Base-by-base conservation (phyloP, 1,140 invertebrate species). In the Cydia pomonella region DNA sequence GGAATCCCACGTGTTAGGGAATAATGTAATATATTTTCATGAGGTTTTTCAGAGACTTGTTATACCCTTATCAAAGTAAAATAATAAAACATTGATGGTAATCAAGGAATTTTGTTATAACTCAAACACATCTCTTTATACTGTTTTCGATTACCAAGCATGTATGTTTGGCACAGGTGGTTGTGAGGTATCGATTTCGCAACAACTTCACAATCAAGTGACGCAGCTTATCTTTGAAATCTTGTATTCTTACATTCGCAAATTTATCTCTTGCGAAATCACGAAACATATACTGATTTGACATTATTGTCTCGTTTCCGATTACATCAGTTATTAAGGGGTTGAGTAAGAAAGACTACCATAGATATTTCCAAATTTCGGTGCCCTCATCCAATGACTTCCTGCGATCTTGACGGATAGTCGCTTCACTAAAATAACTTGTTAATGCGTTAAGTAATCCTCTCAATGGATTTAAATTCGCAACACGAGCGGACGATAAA, bases 381-480 rank as follows among this genome's bases (percentile, higher is more conserved):
- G 3, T 44, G 41, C 12, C 41, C 41, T 44, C 13, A 44, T 44
- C 41, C 12, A 44, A 41, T 41, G 41, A 44, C 41, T 38, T 9
- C 41, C 12, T 13, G 4, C 12, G 12, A 44, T 44, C 41, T 3
- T 44, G 2, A 44, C 13, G 33, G 33, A 38, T 38, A 9, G 41
- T 44, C 41, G 12, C 41, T 16, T 7, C 41, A 44, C 41, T 16
- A 16, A 44, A 44, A 44, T 44, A 44, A 44, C 41, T 44, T 4
- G 41, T 44, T 16, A 44, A 44, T 44, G 41, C 10, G 13, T 41
- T 41, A 41, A 41, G n/a, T 23, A 59, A 23, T 23, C n/a, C 50
- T 53, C 21, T n/a, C 53, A 59, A 59, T 59, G 53, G 53, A 69
- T 33, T 69, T 69, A 21, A 69, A 33, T 69, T 69, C 16, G 64